Evolutionary conservation across 2,888 invertebrate genomes (phyloP), one percentile per base, ranked within the genome.

Genomic region (Ichneumon xanthorius): DNA sequence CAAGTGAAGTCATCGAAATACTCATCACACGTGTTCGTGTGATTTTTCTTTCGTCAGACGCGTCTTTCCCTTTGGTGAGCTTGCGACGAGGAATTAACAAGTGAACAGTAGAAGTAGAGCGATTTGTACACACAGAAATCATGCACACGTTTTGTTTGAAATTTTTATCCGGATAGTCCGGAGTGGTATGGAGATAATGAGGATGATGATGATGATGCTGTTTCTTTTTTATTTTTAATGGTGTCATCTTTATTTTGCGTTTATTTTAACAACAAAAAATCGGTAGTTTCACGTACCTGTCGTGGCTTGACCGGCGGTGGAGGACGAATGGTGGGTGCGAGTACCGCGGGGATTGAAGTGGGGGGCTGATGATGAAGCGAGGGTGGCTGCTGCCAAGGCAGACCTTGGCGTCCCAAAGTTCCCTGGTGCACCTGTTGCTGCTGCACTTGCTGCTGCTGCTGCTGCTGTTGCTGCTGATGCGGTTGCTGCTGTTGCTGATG

Each of bases 341-440:
- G 92, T 87, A 87, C 88, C 90, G 86, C 92, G 89, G 92, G 88
- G 84, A 87, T 90, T 89, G 91, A 91, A 92, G 89, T 91, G 90
- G 89, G 92, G 90, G 90, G 90, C 88, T 89, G 93, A 91, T 93
- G 94, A 94, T 92, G 94, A 94, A 91, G 94, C 91, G 91, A 94
- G 94, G 92, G 93, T 94, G 89, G 94, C 93, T 92, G 93, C 94
- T 94, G 94, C 94, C 94, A 94, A 71, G 91, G 92, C 94, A 92
- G 93, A 91, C 92, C 93, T 90, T 91, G 92, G 90, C 92, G 93
- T 90, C 90, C 89, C 90, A 92, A 93, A 90, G 91, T 91, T 91
- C 89, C 92, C 91, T 87, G 88, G 72, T 90, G 91, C 40, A 88
- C 65, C 65, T 90, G 88, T 26, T 88, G 95, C 73, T 88, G 95